These are phyloP conservation scores for Platichthys stellatus DNA, from an alignment of 2,113 vertebrate species.

Conservation along the genomic window DNA sequence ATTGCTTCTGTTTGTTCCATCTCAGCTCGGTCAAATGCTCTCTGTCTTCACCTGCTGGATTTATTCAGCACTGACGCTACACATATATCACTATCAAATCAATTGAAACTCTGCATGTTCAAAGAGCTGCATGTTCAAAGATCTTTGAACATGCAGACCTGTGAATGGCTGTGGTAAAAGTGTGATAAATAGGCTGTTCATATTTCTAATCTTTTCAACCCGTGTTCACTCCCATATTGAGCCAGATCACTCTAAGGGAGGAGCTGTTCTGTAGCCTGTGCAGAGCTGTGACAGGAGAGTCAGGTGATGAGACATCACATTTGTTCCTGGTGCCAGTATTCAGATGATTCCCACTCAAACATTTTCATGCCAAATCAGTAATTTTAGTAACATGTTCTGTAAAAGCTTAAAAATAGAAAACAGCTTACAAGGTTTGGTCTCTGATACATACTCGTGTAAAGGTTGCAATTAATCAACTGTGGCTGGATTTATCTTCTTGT, in stretches of 20 bases:
- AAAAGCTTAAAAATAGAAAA: not conserved
- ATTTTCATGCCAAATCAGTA: not conserved
- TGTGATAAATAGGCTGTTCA: not conserved
- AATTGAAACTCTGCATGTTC: not conserved
- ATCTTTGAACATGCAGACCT: not conserved
- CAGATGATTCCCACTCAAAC: not conserved
- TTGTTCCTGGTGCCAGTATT: conserved; percentile 17
- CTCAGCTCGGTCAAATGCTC: conserved; percentile 22
- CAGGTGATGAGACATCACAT: not conserved
- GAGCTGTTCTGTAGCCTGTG: not conserved
- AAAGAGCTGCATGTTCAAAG: not conserved
- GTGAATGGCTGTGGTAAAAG: not conserved
- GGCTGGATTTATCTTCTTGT: not conserved
- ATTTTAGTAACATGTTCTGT: not conserved
- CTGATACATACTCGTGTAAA: not conserved
- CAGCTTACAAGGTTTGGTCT: not conserved
- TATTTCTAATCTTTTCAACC: not conserved
- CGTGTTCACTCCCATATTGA: not conserved
- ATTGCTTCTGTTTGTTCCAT: not conserved
- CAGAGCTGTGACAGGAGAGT: not conserved
- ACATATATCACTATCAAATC: not conserved
- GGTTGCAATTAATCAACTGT: not conserved
- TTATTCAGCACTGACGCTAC: conserved; percentile 4
- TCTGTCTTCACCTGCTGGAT: conserved; percentile 64
- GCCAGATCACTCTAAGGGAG: conserved; percentile 1